These are phyloP conservation scores for Tinamus guttatus DNA, from an alignment of 2,113 vertebrate species.

Conservation along the genomic window DNA sequence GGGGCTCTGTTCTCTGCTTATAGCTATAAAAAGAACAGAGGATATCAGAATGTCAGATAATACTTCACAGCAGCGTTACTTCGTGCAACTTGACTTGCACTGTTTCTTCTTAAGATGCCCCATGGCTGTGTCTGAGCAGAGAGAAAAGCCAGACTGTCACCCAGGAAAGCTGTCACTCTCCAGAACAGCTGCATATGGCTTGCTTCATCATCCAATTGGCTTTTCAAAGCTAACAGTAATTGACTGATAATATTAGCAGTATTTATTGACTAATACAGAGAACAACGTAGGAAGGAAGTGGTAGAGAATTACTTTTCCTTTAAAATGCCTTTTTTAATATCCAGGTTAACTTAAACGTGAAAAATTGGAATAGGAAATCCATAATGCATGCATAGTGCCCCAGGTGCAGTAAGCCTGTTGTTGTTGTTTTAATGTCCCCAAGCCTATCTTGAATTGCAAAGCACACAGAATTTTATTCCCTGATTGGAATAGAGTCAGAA, in stretches of 20 bases:
- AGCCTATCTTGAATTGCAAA: not conserved
- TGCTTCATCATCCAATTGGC: not conserved
- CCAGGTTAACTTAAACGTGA: not conserved
- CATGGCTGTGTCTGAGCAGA: not conserved
- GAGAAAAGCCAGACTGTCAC: not conserved
- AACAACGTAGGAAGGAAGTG: not conserved
- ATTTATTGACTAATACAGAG: not conserved
- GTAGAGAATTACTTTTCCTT: not conserved
- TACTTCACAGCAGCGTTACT: not conserved
- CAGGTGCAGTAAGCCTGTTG: not conserved
- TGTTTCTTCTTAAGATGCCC: not conserved
- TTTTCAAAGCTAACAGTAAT: not conserved
- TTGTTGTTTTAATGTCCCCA: not conserved
- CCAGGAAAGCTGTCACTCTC: not conserved
- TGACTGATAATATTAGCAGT: not conserved
- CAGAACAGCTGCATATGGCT: not conserved
- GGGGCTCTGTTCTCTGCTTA: not conserved
- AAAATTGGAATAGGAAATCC: not conserved
- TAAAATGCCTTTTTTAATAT: not conserved
- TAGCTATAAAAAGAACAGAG: not conserved
- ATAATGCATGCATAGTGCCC: not conserved
- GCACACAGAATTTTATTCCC: not conserved
- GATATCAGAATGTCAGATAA: not conserved
- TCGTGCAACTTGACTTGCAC: not conserved
- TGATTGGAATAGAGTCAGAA: not conserved